Conservation (phyloP, 2,888 invertebrate genomes). For the Liopterus haemorrhoidalis region DNA sequence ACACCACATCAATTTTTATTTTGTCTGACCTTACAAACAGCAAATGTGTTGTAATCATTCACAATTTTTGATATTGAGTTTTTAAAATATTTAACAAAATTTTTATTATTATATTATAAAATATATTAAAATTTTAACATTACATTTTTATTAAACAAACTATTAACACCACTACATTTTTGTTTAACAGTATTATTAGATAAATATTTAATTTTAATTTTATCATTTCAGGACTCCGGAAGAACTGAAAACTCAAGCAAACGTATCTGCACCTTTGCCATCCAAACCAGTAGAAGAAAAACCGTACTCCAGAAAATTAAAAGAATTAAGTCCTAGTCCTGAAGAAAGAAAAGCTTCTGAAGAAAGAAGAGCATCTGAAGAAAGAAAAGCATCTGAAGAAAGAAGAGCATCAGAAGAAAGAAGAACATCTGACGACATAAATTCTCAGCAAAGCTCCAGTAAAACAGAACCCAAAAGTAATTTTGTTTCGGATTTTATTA, state of each 20-base stretch:
- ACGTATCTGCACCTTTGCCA: slow-evolving; percentile 57
- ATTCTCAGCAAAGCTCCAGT: slow-evolving; percentile 25
- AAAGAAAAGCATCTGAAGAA: slow-evolving; percentile 29
- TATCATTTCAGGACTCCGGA: slow-evolving; percentile 55
- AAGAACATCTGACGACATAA: slow-evolving; percentile 27
- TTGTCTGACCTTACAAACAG: too few relatives aligned
- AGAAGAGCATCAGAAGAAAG: slow-evolving; percentile 23
- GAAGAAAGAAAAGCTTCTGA: slow-evolving; percentile 20
- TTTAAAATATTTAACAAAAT: too few relatives aligned
- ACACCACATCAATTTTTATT: too few relatives aligned
- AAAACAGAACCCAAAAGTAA: slow-evolving; percentile 16
- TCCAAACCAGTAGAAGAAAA: slow-evolving; percentile 43
- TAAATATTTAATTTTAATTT: too few relatives aligned
- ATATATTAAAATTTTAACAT: too few relatives aligned
- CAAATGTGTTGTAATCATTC: too few relatives aligned
- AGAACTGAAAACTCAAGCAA: slow-evolving; percentile 62
- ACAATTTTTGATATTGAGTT: too few relatives aligned
- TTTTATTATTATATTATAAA: too few relatives aligned
- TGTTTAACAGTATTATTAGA: not conserved
- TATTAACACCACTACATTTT: slow-evolving; percentile 3
- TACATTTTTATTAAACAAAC: not conserved
- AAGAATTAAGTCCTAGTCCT: slow-evolving; percentile 24
- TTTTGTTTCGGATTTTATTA: slow-evolving; percentile 27
- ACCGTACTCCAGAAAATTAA: slow-evolving; percentile 38
- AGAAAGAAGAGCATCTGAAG: slow-evolving; percentile 19